Evolutionary conservation across 2,888 invertebrate species (phyloP).

Genomic region (Itoplectis maculator): DNA sequence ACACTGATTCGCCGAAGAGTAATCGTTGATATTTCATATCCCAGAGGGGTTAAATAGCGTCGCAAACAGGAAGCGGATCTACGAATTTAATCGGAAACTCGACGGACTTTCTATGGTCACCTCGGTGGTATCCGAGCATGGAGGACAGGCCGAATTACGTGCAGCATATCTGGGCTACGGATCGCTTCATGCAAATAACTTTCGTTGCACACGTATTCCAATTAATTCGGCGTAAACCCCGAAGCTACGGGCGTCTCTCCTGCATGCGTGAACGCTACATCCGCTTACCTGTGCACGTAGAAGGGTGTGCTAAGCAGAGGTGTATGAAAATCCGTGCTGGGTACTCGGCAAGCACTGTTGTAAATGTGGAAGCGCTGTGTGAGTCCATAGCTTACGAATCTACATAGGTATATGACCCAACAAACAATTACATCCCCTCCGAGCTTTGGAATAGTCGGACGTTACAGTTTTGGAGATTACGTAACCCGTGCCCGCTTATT

Average conservation of each 20-base stretch:
- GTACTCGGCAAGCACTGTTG: neutral
- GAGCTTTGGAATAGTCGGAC: neutral
- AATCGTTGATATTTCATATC: neutral
- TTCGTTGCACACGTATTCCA: slow-evolving; percentile 45
- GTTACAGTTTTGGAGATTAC: neutral
- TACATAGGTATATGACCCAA: neutral
- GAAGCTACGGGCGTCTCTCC: slow-evolving; percentile 33
- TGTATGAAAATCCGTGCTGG: neutral
- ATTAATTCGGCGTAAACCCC: slow-evolving; percentile 48
- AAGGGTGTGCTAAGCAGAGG: neutral
- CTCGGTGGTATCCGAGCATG: neutral
- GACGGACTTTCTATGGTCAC: neutral
- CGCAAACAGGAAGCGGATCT: neutral
- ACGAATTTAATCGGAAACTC: slow-evolving; percentile 44
- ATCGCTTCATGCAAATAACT: slow-evolving; percentile 23
- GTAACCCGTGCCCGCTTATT: neutral
- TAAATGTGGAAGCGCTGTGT: neutral
- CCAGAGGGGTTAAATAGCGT: slow-evolving; percentile 34
- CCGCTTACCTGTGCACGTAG: slow-evolving; percentile 5
- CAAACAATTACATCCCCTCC: neutral
- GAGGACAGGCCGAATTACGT: slow-evolving; percentile 19
- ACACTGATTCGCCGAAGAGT: neutral
- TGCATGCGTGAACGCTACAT: neutral
- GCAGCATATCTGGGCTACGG: slow-evolving; percentile 29
- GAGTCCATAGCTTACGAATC: neutral